Conservation (phyloP, 2,113 vertebrate genomes). For the Oryzias curvinotus region DNA sequence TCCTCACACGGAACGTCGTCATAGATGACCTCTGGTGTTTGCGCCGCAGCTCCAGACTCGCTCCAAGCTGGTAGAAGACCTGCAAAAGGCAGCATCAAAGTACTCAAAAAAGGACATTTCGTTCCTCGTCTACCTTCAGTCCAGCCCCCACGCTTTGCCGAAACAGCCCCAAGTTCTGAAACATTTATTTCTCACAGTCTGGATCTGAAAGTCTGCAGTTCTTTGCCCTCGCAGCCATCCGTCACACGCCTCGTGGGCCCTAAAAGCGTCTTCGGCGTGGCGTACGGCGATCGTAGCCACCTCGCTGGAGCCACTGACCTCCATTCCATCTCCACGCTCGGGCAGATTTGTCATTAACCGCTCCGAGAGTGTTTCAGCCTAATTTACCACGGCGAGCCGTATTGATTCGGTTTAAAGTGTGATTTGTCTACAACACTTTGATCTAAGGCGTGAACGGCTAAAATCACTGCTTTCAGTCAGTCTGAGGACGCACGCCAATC, state of each 20-base stretch:
- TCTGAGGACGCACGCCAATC: constrained; percentile 56
- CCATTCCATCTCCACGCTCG: constrained; percentile 41
- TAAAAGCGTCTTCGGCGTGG: constrained; percentile 41
- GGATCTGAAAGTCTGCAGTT: constrained; percentile 1
- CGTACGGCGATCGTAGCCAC: constrained; percentile 47
- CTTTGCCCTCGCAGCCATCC: constrained; percentile 2
- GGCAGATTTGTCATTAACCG: constrained; percentile 65
- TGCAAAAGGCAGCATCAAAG: constrained; percentile 4
- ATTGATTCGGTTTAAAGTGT: constrained; percentile 74
- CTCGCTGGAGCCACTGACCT: constrained; percentile 64
- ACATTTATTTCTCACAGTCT: no score
- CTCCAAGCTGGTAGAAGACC: constrained; percentile 25
- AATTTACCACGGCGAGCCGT: constrained; percentile 65
- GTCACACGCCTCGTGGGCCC: constrained; percentile 2
- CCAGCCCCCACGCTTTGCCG: no score
- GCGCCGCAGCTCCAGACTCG: constrained; percentile 29
- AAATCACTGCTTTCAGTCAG: constrained; percentile 68
- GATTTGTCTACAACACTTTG: constrained; percentile 68
- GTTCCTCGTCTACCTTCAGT: constrained; percentile 17
- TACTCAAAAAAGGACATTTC: constrained; percentile 2
- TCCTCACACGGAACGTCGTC: constrained; percentile 90
- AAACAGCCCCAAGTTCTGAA: no score
- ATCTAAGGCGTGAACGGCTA: constrained; percentile 55
- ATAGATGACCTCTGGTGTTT: constrained; percentile 86
- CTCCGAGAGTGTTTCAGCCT: constrained; percentile 66